Percentiles rank a stretch among this genome's conserved stretches.
Evolutionary conservation across 2,888 invertebrate genomes (phyloP).

Genomic region (Galeruca laticollis): DNA sequence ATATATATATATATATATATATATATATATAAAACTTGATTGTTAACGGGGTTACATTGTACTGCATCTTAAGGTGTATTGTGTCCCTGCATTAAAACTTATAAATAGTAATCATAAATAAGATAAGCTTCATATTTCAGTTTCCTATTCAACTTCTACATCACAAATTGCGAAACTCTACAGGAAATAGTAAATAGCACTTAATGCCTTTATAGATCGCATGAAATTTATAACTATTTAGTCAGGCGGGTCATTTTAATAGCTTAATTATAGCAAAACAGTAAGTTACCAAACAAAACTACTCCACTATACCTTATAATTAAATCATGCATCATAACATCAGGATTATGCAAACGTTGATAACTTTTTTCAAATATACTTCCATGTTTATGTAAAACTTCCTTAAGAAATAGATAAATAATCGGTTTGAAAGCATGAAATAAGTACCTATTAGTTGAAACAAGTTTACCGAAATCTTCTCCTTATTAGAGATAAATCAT

Average conservation of each 20-base stretch:
- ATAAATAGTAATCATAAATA: too few species aligned
- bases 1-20: too few species aligned
- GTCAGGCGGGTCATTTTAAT: conserved; percentile 2
- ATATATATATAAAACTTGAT: too few species aligned
- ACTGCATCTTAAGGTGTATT: too few species aligned
- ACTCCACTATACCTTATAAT: conserved; percentile 6
- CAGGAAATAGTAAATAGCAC: conserved; percentile 7
- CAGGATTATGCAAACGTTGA: conserved; percentile 7
- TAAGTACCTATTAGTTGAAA: conserved; percentile 37
- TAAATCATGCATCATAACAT: conserved; percentile 14
- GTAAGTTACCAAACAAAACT: not conserved
- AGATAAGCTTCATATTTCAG: too few species aligned
- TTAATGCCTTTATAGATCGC: conserved; percentile 3
- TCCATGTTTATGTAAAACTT: conserved; percentile 27
- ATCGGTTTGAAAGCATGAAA: conserved; percentile 37
- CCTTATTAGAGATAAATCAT: conserved; percentile 33
- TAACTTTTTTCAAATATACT: conserved; percentile 14
- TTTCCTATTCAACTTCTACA: not conserved
- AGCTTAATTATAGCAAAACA: not conserved
- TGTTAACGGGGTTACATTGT: too few species aligned
- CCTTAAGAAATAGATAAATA: conserved; percentile 28
- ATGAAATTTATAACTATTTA: conserved; percentile 5
- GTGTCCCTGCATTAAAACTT: too few species aligned
- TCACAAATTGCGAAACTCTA: not conserved
- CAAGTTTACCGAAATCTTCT: conserved; percentile 34